Percentiles rank a stretch among this genome's conserved stretches.
Conservation (phyloP, 2,888 invertebrate species). For the Odontothrips loti region DNA sequence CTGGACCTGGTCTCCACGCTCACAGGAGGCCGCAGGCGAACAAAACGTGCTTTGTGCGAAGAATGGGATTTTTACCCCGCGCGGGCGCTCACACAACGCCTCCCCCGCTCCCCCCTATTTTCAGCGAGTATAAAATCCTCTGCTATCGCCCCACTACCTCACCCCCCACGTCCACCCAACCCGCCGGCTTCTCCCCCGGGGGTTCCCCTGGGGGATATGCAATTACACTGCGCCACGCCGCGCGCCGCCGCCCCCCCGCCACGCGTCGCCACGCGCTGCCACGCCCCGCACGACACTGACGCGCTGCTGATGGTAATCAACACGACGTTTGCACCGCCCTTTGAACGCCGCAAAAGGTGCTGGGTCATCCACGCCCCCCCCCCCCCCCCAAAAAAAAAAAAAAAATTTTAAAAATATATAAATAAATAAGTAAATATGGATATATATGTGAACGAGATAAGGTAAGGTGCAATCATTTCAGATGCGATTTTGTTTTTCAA, state of each 20-base stretch:
- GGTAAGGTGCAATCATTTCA: too few relatives aligned
- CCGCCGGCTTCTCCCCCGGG: background rate
- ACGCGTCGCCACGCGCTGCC: too few relatives aligned
- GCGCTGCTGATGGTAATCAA: background rate
- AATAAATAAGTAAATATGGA: too few relatives aligned
- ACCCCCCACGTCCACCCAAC: background rate
- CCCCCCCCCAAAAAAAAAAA: too few relatives aligned
- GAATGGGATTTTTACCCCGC: slow-evolving; percentile 21
- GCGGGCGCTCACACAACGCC: too few relatives aligned
- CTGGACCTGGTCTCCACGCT: background rate
- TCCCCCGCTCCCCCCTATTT: background rate
- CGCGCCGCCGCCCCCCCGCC: too few relatives aligned
- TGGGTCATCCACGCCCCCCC: background rate
- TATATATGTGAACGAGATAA: too few relatives aligned
- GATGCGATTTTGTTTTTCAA: too few relatives aligned
- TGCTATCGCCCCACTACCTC: background rate
- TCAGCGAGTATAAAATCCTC: background rate
- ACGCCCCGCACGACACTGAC: background rate
- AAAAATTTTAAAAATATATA: too few relatives aligned
- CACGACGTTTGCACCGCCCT: background rate
- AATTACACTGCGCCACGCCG: background rate
- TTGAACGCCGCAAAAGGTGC: background rate
- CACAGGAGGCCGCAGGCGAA: background rate
- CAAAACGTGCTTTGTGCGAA: slow-evolving; percentile 27
- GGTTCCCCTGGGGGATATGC: background rate